Evolutionary conservation across 1,140 invertebrate species (phyloP).

Genomic region (Phymorhynchus buccinoides): DNA sequence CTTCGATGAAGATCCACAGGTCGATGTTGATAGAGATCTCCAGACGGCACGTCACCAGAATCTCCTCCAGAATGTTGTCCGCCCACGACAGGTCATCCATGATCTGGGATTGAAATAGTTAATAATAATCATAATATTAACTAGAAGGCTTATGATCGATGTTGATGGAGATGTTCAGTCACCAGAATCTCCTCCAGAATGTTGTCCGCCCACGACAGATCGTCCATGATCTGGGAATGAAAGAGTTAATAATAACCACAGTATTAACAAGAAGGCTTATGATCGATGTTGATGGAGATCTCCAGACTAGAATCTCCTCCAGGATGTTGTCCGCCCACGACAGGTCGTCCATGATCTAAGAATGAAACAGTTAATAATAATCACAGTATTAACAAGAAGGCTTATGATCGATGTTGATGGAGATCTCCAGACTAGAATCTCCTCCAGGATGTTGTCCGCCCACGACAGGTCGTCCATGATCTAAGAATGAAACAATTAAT

Average conservation of each 20-base stretch:
- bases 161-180: constrained; percentile 46
- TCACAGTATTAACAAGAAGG: too few species aligned
- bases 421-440: constrained; percentile 45
- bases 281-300: constrained; percentile 46
- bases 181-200: constrained; percentile 43
- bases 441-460: constrained; percentile 40
- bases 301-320: constrained; percentile 46
- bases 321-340: constrained; percentile 40
- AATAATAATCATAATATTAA: too few species aligned
- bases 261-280: too few species aligned
- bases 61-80: constrained; percentile 40
- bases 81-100: constrained; percentile 50
- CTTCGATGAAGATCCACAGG: constrained; percentile 48
- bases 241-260: too few species aligned
- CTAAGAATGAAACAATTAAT: too few species aligned
- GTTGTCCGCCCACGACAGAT: constrained; percentile 40
- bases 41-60: constrained; percentile 43
- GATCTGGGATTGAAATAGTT: too few species aligned
- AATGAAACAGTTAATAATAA: too few species aligned
- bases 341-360: constrained; percentile 55
- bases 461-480: constrained; percentile 51
- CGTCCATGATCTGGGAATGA: constrained; percentile 59
- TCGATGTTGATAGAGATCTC: constrained; percentile 50
- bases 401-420: constrained; percentile 48
- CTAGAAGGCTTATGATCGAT: too few species aligned